Conservation (phyloP, 2,797 vertebrate genomes). For the Serranus cabrilla region DNA sequence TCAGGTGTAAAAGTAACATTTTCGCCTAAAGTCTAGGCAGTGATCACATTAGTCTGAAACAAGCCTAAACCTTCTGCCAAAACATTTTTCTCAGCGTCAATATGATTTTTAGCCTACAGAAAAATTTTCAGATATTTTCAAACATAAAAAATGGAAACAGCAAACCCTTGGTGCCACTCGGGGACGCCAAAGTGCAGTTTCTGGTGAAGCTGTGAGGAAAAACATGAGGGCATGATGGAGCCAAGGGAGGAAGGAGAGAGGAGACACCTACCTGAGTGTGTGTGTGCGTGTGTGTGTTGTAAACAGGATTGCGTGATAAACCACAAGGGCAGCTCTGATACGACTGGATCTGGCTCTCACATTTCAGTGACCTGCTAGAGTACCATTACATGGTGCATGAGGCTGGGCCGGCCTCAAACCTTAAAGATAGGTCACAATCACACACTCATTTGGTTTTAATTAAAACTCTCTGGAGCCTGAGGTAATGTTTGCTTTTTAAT, state of each 20-base stretch:
- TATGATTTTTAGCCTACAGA: neutral
- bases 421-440: conserved; percentile 6
- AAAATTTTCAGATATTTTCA: neutral
- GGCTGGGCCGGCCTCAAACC: conserved; percentile 16
- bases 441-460: conserved; percentile 13
- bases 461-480: neutral
- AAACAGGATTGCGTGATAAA: conserved; percentile 19
- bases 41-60: neutral
- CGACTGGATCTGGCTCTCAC: conserved; percentile 23
- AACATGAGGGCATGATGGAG: neutral
- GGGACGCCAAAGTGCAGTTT: neutral
- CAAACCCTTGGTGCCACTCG: neutral
- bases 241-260: conserved; percentile 24
- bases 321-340: conserved; percentile 15
- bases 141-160: neutral
- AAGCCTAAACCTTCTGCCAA: neutral
- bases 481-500: neutral
- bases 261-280: conserved; percentile 10
- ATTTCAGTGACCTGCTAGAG: conserved; percentile 42
- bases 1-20: neutral
- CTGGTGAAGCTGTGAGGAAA: neutral
- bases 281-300: neutral
- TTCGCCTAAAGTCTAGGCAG: neutral
- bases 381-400: conserved; percentile 34
- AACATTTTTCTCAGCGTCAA: neutral